Evolutionary conservation across 2,797 vertebrate genomes (phyloP).

Genomic region (Remorina albescens): DNA sequence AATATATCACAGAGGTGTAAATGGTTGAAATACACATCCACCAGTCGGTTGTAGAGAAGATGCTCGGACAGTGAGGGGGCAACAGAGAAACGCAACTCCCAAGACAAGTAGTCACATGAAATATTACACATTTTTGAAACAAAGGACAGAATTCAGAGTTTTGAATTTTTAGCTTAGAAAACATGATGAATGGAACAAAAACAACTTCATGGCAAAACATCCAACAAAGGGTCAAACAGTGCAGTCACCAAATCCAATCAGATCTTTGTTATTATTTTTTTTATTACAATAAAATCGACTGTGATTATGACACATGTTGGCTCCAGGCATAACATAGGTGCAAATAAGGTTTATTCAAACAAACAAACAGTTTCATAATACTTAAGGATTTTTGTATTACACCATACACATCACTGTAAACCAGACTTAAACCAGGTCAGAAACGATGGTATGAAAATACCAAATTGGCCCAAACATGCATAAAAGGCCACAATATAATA

Average conservation of each 20-base stretch:
- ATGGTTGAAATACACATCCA: slow-evolving; percentile 20
- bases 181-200: slow-evolving; percentile 7
- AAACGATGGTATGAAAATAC: slow-evolving; percentile 8
- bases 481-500: background rate
- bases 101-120: slow-evolving; percentile 29
- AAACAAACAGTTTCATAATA: slow-evolving; percentile 17
- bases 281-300: slow-evolving; percentile 19
- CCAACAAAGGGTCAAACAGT: slow-evolving; percentile 16
- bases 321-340: slow-evolving; percentile 24
- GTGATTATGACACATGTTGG: slow-evolving; percentile 24
- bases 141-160: no score
- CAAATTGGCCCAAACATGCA: slow-evolving; percentile 46
- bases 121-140: slow-evolving; percentile 4
- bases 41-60: slow-evolving; percentile 32
- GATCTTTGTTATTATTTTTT: no score
- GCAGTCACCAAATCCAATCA: slow-evolving; percentile 36
- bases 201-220: slow-evolving; percentile 12
- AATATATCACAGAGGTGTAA: slow-evolving; percentile 8
- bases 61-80: slow-evolving; percentile 24
- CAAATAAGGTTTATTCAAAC: slow-evolving; percentile 14
- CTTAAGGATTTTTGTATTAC: slow-evolving; percentile 3
- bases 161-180: no score
- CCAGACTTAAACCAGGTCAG: slow-evolving; percentile 20
- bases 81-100: slow-evolving; percentile 27
- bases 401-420: slow-evolving; percentile 10